Evolutionary conservation across 2,888 invertebrate genomes (phyloP).

Genomic region (Hydraecia micacea): DNA sequence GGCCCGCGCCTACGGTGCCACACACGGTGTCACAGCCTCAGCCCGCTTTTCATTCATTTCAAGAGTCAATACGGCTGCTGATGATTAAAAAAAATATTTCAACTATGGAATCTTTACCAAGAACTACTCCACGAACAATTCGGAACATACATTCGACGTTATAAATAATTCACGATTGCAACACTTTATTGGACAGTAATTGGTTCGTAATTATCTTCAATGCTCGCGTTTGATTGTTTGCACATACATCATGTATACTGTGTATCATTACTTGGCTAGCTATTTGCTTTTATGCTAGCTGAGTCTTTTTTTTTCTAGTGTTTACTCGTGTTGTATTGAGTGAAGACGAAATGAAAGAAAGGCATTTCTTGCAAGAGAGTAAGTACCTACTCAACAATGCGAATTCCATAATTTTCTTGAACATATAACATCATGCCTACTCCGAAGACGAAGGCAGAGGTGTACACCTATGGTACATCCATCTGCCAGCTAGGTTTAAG

Average conservation of each 20-base stretch:
- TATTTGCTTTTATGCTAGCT: not conserved
- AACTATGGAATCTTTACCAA: slow-evolving; percentile 10
- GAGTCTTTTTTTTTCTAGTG: not conserved
- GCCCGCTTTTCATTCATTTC: too few species aligned
- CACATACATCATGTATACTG: slow-evolving; percentile 30
- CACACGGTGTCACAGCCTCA: too few species aligned
- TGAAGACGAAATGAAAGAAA: not conserved
- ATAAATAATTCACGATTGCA: slow-evolving; percentile 50
- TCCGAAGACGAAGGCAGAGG: not conserved
- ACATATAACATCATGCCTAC: not conserved
- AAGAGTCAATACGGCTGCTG: too few species aligned
- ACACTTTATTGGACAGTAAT: slow-evolving; percentile 48
- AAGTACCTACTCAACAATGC: not conserved
- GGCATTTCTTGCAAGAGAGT: not conserved
- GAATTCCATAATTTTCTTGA: not conserved
- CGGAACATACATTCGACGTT: slow-evolving; percentile 18
- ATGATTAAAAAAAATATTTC: too few species aligned
- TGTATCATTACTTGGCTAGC: slow-evolving; percentile 11
- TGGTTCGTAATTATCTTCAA: slow-evolving; percentile 55
- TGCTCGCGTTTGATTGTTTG: slow-evolving; percentile 42
- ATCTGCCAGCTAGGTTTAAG: not conserved
- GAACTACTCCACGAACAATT: slow-evolving; percentile 1
- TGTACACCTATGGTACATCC: not conserved
- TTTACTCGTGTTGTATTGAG: not conserved
- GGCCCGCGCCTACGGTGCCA: too few species aligned